Evolutionary conservation across 2,888 invertebrate genomes (phyloP), one percentile per base, ranked within the genome.

Genomic region (Panopea generosa): DNA sequence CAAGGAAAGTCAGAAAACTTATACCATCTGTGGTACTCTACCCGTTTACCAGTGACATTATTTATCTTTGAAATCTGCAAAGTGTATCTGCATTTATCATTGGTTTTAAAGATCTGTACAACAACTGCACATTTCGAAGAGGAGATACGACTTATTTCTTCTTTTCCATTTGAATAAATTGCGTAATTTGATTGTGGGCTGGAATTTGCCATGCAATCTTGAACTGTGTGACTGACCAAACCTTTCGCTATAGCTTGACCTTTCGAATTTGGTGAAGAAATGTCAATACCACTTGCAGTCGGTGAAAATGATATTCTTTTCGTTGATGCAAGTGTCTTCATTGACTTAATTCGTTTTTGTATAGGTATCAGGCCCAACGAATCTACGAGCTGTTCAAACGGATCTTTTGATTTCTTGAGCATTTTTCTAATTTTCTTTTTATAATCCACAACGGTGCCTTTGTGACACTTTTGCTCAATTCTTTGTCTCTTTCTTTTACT

Each of bases 251-350:
- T 11, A 7, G 4, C n/a, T 16, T 16, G 45, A 16, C 6, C 3
- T 9, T 45, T 45, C 16, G 16, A 4, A 4, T 6, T 18, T 20
- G 6, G 20, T 45, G 45, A 45, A 45, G 20, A 45, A 20, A 20
- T 45, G 6, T 45, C 45, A 6, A 45, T 16, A 45, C 16, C 16
- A 45, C 45, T 20, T 45, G 45, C 45, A 9, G 45, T 45, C 6
- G 16, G 52, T 52, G 52, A 52, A 52, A 52, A 52, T 52, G 52
- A 20, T 52, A 52, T 52, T 14, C 16, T 24, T 24, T 16, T 22
- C 3, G 24, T 24, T 20, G 24, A 11, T 22, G 22, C 52, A 52
- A 26, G 52, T 16, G 14, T 52, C 7, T 24, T 52, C 3, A 24
- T 20, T 3, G 22, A 20, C 52, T 24, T 24, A 4, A 26, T 11